phyloP scores from a whole-genome alignment of 2,113 vertebrate species.

The Chlorocebus sabaeus region DNA sequence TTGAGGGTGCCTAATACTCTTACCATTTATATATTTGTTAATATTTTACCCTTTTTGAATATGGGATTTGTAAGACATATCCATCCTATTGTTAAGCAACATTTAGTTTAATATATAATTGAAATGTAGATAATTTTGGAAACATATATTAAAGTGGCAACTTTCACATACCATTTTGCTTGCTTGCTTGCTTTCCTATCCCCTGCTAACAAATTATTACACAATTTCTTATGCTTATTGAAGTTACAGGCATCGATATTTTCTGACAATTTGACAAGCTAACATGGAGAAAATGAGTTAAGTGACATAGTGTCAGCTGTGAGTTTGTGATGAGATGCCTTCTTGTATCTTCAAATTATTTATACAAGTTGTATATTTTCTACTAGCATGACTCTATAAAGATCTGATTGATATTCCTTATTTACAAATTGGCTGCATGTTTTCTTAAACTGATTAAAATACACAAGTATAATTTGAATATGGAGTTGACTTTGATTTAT shows the following conservation, averaged over 20 bases:
- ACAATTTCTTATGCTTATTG: background rate
- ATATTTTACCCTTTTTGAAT: background rate
- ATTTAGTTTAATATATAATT: background rate
- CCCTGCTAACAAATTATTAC: background rate
- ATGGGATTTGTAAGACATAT: background rate
- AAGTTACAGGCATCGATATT: background rate
- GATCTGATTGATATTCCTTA: background rate
- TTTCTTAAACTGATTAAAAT: background rate
- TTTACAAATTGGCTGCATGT: background rate
- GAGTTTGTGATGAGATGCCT: background rate
- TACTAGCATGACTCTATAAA: background rate
- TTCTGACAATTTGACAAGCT: conserved; percentile 11
- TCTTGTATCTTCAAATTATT: background rate
- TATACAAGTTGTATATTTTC: background rate
- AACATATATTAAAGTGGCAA: background rate
- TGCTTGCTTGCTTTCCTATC: background rate
- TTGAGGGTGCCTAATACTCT: background rate
- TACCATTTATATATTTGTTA: background rate
- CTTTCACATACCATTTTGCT: background rate
- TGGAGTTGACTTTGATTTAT: background rate
- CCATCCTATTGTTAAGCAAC: background rate
- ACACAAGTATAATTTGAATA: background rate
- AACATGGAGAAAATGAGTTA: background rate
- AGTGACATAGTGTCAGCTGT: background rate
- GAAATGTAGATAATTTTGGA: background rate